phyloP scores from a whole-genome alignment of 2,888 invertebrate genomes.

The Caenorhabditis angaria region DNA sequence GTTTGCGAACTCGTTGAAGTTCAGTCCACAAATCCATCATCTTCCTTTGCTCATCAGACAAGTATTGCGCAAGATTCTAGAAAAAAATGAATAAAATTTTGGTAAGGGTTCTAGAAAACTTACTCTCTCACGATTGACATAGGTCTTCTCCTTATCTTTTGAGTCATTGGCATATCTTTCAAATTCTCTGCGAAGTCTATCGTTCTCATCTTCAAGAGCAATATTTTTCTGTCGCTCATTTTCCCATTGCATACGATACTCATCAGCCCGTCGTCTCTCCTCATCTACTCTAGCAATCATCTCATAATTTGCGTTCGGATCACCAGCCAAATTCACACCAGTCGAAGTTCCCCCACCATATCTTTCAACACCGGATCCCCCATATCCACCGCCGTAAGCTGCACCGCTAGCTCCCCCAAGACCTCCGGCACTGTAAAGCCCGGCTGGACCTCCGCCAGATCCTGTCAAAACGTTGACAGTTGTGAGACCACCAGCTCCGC shows the following conservation, averaged over 20 bases:
- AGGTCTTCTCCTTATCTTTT: constrained; percentile 66
- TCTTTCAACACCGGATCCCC: constrained; percentile 27
- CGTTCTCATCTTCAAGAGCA: constrained; percentile 65
- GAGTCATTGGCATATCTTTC: constrained; percentile 63
- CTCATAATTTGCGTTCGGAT: constrained; percentile 70
- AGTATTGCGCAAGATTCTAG: constrained; percentile 69
- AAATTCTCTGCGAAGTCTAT: constrained; percentile 65
- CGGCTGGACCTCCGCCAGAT: constrained; percentile 5
- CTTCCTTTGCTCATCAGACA: constrained; percentile 71
- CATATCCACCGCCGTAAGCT: constrained; percentile 19
- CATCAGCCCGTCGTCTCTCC: constrained; percentile 68
- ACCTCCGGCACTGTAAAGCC: constrained; percentile 13
- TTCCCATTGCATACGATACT: constrained; percentile 67
- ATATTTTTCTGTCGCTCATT: constrained; percentile 64
- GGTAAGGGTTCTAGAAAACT: neutral
- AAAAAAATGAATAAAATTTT: constrained; percentile 9
- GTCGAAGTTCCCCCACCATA: constrained; percentile 17
- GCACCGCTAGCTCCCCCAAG: constrained; percentile 30
- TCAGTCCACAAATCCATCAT: constrained; percentile 71
- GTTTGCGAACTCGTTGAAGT: constrained; percentile 68
- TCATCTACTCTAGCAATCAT: constrained; percentile 67
- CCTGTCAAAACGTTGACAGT: constrained; percentile 28
- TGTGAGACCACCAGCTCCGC: constrained; percentile 28
- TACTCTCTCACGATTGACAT: constrained; percentile 58
- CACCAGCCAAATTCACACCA: constrained; percentile 47